Percentiles rank a stretch among this genome's conserved stretches.
These are phyloP conservation scores for Netelia virgata DNA, from an alignment of 2,888 invertebrate species.

Conservation along the genomic window DNA sequence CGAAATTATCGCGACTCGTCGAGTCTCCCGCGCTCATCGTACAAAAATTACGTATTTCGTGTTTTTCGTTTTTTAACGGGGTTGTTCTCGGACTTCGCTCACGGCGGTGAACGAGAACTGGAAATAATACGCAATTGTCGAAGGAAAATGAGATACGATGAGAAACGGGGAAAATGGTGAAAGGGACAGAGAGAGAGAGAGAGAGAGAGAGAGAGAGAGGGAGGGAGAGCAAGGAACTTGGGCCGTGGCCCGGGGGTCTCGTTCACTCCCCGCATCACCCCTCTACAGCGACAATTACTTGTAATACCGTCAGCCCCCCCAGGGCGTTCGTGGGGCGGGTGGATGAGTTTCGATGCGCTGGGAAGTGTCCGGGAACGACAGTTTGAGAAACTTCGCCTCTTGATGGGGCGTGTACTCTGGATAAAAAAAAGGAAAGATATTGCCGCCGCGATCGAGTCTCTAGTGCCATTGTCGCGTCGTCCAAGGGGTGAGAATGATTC, in stretches of 20 bases:
- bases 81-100: conserved; percentile 42
- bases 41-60: conserved; percentile 44
- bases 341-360: conserved; percentile 57
- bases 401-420: conserved; percentile 80
- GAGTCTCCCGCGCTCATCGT: conserved; percentile 28
- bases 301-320: conserved; percentile 82
- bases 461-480: conserved; percentile 42
- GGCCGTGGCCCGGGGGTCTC: conserved; percentile 58
- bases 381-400: conserved; percentile 69
- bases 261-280: conserved; percentile 66
- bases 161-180: conserved; percentile 13
- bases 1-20: conserved; percentile 73
- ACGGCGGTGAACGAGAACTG: conserved; percentile 39
- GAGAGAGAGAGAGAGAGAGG: conserved; percentile 6
- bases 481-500: conserved; percentile 52
- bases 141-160: conserved; percentile 21
- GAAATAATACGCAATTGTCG: conserved; percentile 27
- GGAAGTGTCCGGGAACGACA: conserved; percentile 57
- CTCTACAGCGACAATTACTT: conserved; percentile 83
- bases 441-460: conserved; percentile 66
- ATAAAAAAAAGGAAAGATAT: conserved; percentile 81
- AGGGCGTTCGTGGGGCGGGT: conserved; percentile 77
- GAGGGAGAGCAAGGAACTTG: conserved; percentile 44
- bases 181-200: background rate
- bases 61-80: conserved; percentile 40